Base-by-base conservation (phyloP, 2,797 vertebrate genomes). In the Molossus molossus region DNA sequence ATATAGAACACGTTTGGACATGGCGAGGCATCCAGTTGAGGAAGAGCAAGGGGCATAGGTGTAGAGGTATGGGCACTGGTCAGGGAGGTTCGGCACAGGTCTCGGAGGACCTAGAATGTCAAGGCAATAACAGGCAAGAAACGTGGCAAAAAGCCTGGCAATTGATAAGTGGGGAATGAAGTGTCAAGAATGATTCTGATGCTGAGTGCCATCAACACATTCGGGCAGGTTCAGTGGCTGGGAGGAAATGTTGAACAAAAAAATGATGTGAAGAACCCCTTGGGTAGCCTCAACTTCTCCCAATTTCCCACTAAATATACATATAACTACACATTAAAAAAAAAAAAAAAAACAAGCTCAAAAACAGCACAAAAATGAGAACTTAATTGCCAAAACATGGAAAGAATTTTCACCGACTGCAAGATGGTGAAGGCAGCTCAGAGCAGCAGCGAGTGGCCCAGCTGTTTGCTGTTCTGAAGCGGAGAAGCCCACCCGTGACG, bases 291-390 rank as follows among this genome's bases (percentile, higher is more conserved):
- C 11, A 14, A 6, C 10, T 10, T 85, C 60, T 85, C 23, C 64
- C 7, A 23, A 12, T 12, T 88, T 76, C 67, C 58, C 62, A 85
- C 53, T 85, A n/a, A 65, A 58, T 15, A 55, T 20, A 84, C 12
- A n/a, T 15, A 45, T 14, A 48, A 64, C 29, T 20, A 40, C 1
- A 33, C 27, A 40, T 85, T 69, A 76, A 64, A 37, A 3, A 55
- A 87, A n/a, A n/a, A n/a, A 91, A 27, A 79, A 91, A 23, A 79
- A 23, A 40, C 5, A 95, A 91, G 69, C 33, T 62, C 20, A 57
- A 81, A 93, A 86, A 23, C 11, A 33, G 33, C 29, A 27, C 20
- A 57, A 37, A 90, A 88, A 37, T 6, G 29, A 85, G 79, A 89
- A 18, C 25, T 33, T 27, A 90, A 79, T 69, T 57, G 9, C 27